Evolutionary conservation across 2,113 vertebrate species (phyloP).

Genomic region (Oncorhynchus mykiss): DNA sequence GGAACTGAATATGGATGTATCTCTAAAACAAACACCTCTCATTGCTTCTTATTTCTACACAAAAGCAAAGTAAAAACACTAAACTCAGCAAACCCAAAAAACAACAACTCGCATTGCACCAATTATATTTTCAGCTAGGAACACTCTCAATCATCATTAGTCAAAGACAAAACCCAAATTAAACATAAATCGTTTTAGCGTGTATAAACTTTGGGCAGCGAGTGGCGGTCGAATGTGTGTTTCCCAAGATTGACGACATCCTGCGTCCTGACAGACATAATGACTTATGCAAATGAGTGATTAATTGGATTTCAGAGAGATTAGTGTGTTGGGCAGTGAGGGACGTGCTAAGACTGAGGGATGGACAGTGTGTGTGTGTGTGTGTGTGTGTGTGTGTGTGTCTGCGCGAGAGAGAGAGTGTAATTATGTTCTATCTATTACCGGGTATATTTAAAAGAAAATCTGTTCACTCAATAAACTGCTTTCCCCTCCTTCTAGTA

Average conservation of each 20-base stretch:
- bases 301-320: constrained; percentile 52
- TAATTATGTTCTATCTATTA: too few species aligned
- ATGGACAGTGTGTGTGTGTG: constrained; percentile 14
- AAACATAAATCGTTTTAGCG: constrained; percentile 59
- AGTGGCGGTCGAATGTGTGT: constrained; percentile 49
- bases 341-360: constrained; percentile 34
- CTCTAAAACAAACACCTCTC: neutral
- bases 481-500: too few species aligned
- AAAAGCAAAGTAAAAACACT: constrained; percentile 13
- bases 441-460: too few species aligned
- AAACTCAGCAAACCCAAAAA: constrained; percentile 13
- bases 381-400: neutral
- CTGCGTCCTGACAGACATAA: constrained; percentile 64
- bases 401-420: neutral
- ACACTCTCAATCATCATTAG: constrained; percentile 63
- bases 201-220: constrained; percentile 59
- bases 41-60: neutral
- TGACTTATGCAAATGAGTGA: constrained; percentile 73
- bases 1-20: neutral
- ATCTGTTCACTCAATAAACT: too few species aligned
- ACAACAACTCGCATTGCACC: constrained; percentile 54
- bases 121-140: constrained; percentile 40
- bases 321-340: constrained; percentile 48
- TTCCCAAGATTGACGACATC: constrained; percentile 65
- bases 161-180: constrained; percentile 46